These are phyloP conservation scores for Brachyhypopomus gauderio DNA, from an alignment of 2,113 vertebrate species.

Conservation along the genomic window DNA sequence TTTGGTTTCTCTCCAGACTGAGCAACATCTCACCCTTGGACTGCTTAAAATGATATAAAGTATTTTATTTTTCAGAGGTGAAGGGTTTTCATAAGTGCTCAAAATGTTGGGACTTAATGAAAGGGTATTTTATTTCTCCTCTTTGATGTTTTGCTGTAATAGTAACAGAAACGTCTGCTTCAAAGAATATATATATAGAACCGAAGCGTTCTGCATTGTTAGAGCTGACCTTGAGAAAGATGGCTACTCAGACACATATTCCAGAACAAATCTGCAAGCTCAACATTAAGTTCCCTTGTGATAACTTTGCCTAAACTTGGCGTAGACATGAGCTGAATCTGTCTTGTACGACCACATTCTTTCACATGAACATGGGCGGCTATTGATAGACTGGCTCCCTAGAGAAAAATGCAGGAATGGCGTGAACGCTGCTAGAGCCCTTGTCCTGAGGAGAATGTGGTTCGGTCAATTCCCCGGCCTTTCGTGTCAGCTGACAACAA, in stretches of 20 bases:
- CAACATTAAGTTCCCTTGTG: neutral
- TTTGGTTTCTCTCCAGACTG: conserved; percentile 24
- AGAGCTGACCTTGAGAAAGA: neutral
- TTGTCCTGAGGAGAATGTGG: conserved; percentile 52
- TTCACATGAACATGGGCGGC: conserved; percentile 44
- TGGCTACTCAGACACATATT: neutral
- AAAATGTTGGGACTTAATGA: neutral
- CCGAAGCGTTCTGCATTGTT: neutral
- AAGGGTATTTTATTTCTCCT: neutral
- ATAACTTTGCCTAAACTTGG: neutral
- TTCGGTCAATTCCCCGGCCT: conserved; percentile 48
- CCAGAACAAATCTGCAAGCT: neutral
- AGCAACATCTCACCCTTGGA: neutral
- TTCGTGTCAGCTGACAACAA: conserved; percentile 52
- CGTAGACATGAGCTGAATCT: neutral
- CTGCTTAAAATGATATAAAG: conserved; percentile 26
- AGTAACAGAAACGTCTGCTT: neutral
- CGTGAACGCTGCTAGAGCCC: conserved; percentile 49
- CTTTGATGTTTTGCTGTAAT: neutral
- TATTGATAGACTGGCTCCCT: conserved; percentile 56
- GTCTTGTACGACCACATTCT: conserved; percentile 42
- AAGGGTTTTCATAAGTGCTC: neutral
- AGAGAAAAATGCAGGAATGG: conserved; percentile 47
- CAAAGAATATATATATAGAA: neutral
- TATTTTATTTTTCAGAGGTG: conserved; percentile 7